Evolutionary conservation across 1,140 invertebrate species (phyloP).

Genomic region (Drosophila pseudoananassae): DNA sequence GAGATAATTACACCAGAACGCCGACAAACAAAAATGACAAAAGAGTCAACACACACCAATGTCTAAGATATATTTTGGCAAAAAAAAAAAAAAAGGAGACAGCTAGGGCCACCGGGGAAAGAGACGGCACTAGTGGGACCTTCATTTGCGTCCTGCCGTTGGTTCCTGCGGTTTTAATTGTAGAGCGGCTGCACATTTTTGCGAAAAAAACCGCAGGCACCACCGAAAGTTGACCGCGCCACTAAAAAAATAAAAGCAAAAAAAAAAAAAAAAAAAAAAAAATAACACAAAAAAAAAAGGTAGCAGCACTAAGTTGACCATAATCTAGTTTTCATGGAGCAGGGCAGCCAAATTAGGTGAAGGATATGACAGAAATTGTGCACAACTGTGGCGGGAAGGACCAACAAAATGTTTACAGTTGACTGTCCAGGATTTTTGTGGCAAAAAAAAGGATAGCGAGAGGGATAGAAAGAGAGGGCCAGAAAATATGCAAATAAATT

Average conservation of each 20-base stretch:
- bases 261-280: constrained; percentile 3
- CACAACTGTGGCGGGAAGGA: not conserved
- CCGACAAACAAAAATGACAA: constrained; percentile 49
- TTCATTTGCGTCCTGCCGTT: constrained; percentile 36
- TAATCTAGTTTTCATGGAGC: constrained; percentile 64
- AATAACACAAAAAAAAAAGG: constrained; percentile 16
- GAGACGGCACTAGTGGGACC: constrained; percentile 17
- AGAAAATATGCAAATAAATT: constrained; percentile 49
- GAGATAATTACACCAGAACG: constrained; percentile 82
- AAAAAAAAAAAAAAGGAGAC: constrained; percentile 5
- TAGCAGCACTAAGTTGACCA: constrained; percentile 60
- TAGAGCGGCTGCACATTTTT: constrained; percentile 40
- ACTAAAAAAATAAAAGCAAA: not conserved
- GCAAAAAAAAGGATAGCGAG: constrained; percentile 1
- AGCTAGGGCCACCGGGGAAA: not conserved
- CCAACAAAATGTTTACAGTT: constrained; percentile 31
- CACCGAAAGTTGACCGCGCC: constrained; percentile 43
- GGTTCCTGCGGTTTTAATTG: constrained; percentile 59
- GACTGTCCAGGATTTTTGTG: constrained; percentile 31
- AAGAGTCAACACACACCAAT: constrained; percentile 18
- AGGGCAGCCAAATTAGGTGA: constrained; percentile 66
- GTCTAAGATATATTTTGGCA: not conserved
- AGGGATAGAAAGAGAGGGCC: not conserved
- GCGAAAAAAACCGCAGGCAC: constrained; percentile 27
- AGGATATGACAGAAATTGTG: constrained; percentile 55